Evolutionary conservation across 2,888 invertebrate species (phyloP).

Genomic region (Limnephilus rhombicus): DNA sequence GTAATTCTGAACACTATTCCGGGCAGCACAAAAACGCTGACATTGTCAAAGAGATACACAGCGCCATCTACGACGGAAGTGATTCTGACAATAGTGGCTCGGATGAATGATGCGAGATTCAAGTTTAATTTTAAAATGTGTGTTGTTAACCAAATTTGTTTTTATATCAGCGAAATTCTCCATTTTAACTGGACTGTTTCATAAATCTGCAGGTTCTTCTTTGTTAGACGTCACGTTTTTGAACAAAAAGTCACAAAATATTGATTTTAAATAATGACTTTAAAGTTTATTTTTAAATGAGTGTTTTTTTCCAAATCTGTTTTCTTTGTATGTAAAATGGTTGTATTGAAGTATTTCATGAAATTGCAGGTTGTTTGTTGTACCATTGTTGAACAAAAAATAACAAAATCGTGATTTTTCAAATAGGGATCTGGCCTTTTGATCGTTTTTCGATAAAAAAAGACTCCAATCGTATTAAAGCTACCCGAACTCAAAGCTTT

Average conservation of each 20-base stretch:
- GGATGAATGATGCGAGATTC: not conserved
- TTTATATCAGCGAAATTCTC: not conserved
- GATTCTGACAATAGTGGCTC: conserved; percentile 58
- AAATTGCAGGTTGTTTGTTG: not conserved
- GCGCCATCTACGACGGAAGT: conserved; percentile 60
- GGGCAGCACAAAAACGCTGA: conserved; percentile 43
- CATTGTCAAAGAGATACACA: conserved; percentile 61
- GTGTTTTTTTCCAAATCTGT: conserved; percentile 7
- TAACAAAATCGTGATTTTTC: not conserved
- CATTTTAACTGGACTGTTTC: not conserved
- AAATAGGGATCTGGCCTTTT: not conserved
- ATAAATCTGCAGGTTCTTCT: too few relatives aligned
- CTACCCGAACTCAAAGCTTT: not conserved
- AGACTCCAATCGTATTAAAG: not conserved
- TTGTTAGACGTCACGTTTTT: too few relatives aligned
- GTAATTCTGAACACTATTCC: conserved; percentile 44
- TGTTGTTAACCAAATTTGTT: conserved; percentile 25
- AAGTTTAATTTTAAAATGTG: not conserved
- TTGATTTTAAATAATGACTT: not conserved
- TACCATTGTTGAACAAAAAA: not conserved
- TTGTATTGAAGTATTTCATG: not conserved
- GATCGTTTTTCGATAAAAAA: not conserved
- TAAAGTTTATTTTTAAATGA: not conserved
- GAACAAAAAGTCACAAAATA: too few relatives aligned
- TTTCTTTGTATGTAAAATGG: not conserved